phyloP scores from a whole-genome alignment of 2,113 vertebrate genomes.

The Nycticorax nycticorax region DNA sequence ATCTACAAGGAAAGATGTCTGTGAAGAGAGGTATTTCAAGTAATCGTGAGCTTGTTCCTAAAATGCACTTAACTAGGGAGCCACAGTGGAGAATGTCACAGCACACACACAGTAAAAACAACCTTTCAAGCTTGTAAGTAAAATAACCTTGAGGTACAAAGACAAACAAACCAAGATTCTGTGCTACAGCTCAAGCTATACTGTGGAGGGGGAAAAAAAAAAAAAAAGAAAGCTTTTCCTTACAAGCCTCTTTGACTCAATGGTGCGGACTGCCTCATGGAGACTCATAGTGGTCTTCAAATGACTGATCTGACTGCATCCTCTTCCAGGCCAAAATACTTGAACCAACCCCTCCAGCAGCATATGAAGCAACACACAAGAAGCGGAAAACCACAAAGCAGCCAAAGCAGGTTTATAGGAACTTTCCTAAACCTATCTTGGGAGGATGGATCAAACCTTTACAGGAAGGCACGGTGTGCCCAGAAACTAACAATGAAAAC shows the following conservation, averaged over 20 bases:
- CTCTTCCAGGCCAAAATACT: not conserved
- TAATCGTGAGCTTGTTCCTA: not conserved
- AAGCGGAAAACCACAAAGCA: not conserved
- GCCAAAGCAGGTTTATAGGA: not conserved
- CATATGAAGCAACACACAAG: fast-evolving
- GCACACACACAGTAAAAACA: not conserved
- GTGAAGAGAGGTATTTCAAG: not conserved
- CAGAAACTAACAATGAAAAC: not conserved
- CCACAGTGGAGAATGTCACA: not conserved
- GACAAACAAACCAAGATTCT: not conserved
- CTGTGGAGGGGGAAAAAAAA: fast-evolving
- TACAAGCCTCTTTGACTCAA: not conserved
- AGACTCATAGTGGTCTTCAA: not conserved
- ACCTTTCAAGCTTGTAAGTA: not conserved
- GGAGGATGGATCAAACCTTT: not conserved
- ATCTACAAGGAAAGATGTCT: not conserved
- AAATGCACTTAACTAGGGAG: not conserved
- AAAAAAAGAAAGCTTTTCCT: not conserved
- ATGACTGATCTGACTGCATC: fast-evolving
- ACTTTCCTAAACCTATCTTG: not conserved
- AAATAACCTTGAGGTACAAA: not conserved
- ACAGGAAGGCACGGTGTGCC: not conserved
- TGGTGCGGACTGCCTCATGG: fast-evolving
- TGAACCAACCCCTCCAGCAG: not conserved
- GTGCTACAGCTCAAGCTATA: not conserved